phyloP scores from a whole-genome alignment of 2,797 vertebrate genomes.

The Enteromius trimaculatus region DNA sequence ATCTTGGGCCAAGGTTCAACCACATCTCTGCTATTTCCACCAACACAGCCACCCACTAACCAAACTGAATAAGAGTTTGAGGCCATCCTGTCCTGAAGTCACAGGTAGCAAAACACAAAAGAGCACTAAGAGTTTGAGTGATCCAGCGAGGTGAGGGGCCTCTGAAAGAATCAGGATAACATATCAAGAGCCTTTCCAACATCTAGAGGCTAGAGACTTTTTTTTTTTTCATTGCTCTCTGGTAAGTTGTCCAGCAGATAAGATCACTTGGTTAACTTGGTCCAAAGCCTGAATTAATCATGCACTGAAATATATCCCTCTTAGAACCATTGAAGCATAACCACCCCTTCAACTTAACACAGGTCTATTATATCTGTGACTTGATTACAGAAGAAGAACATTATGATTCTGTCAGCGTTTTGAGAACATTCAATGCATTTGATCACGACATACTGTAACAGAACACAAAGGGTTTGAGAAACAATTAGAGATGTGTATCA shows the following conservation, averaged over 20 bases:
- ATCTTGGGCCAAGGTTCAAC: constrained; percentile 44
- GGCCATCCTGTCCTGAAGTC: constrained; percentile 16
- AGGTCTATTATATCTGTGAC: background rate
- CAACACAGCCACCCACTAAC: constrained; percentile 43
- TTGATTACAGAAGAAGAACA: background rate
- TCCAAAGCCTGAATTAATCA: constrained; percentile 43
- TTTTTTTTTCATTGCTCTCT: background rate
- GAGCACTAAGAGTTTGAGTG: constrained; percentile 26
- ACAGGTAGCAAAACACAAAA: constrained; percentile 24
- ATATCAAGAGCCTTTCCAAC: constrained; percentile 10
- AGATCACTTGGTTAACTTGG: constrained; percentile 39
- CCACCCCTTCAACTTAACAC: background rate
- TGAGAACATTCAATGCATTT: background rate
- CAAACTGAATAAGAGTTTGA: constrained; percentile 18
- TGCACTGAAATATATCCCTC: constrained; percentile 32
- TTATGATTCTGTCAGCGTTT: background rate
- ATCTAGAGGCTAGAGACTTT: background rate
- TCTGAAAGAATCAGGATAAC: constrained; percentile 10
- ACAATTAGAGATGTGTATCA: background rate
- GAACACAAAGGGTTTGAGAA: background rate
- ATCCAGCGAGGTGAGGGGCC: constrained; percentile 22
- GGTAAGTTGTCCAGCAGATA: constrained; percentile 35
- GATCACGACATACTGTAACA: background rate
- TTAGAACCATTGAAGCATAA: background rate
- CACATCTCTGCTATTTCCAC: constrained; percentile 43